These are phyloP conservation scores for Hirtodrosophila histrioides DNA, from an alignment of 2,888 invertebrate species.

Conservation along the genomic window DNA sequence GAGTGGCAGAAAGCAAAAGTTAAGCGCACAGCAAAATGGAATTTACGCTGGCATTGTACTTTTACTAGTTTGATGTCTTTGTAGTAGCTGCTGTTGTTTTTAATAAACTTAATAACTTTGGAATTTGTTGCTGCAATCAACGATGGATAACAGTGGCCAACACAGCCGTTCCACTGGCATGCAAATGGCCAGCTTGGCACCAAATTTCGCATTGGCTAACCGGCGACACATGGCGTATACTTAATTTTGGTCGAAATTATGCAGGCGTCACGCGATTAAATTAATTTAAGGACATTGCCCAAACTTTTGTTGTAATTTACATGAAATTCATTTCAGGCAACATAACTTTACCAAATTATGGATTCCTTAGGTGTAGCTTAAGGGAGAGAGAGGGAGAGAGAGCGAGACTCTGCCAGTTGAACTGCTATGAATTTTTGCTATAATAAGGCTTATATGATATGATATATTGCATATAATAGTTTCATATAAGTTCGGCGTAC, in stretches of 20 bases:
- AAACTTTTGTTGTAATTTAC: slow-evolving; percentile 28
- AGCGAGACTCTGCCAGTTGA: no score
- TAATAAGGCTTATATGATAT: no score
- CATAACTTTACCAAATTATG: neutral
- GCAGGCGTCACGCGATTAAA: slow-evolving; percentile 59
- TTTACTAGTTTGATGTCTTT: slow-evolving; percentile 52
- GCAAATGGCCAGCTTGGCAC: slow-evolving; percentile 51
- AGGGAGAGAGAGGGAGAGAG: no score
- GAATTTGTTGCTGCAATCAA: slow-evolving; percentile 75
- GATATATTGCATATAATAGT: no score
- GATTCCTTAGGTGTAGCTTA: no score
- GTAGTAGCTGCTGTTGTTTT: slow-evolving; percentile 61
- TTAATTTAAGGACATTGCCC: slow-evolving; percentile 46
- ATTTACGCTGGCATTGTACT: slow-evolving; percentile 52
- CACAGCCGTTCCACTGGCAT: slow-evolving; percentile 32
- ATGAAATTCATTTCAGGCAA: slow-evolving; percentile 17
- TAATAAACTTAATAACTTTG: slow-evolving; percentile 77
- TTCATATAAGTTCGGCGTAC: no score
- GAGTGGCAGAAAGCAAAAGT: slow-evolving; percentile 53
- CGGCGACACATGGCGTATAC: slow-evolving; percentile 68
- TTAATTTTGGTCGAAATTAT: slow-evolving; percentile 60
- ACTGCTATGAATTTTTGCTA: no score
- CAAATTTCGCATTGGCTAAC: no score
- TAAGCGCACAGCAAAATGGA: slow-evolving; percentile 67
- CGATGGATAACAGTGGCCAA: slow-evolving; percentile 37